Evolutionary conservation across 35 echinoderm and acorn worm genomes (phyloP).

Genomic region (Holothuria glaberrima): DNA sequence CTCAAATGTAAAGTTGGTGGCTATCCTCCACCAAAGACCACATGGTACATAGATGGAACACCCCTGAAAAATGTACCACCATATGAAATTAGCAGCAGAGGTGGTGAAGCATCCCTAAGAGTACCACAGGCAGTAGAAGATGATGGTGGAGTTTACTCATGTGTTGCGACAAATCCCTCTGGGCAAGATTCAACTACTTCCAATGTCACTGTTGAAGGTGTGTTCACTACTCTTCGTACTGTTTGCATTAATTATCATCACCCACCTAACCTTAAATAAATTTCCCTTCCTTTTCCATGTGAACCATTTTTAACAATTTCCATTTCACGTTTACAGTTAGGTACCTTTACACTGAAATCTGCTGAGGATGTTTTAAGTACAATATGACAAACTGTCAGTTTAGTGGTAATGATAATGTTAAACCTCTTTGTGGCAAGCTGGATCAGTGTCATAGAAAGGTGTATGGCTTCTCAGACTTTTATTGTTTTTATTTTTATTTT

Average conservation of each 20-base stretch:
- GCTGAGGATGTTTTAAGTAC: too few relatives aligned
- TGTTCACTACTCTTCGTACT: neutral
- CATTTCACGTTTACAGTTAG: too few relatives aligned
- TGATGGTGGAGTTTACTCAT: conserved; percentile 64
- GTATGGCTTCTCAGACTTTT: too few relatives aligned
- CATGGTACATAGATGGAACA: conserved; percentile 31
- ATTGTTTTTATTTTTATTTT: too few relatives aligned
- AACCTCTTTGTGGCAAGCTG: too few relatives aligned
- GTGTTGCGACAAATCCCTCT: conserved; percentile 55
- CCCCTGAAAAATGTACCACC: conserved; percentile 34
- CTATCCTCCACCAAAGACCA: conserved; percentile 40
- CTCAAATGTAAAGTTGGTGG: conserved; percentile 46
- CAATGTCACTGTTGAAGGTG: conserved; percentile 49
- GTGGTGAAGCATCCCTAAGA: conserved; percentile 7
- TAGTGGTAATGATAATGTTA: too few relatives aligned
- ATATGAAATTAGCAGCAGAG: conserved; percentile 26
- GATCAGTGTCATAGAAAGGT: too few relatives aligned
- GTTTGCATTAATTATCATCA: neutral
- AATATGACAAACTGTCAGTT: too few relatives aligned
- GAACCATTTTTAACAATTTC: neutral
- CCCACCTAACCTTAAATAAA: neutral
- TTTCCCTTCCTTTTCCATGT: neutral
- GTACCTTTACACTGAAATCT: too few relatives aligned
- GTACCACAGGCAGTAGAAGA: conserved; percentile 31
- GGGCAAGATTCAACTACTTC: conserved; percentile 57